phyloP scores from a whole-genome alignment of 2,113 vertebrate species.

The Pelvicachromis taeniatus region DNA sequence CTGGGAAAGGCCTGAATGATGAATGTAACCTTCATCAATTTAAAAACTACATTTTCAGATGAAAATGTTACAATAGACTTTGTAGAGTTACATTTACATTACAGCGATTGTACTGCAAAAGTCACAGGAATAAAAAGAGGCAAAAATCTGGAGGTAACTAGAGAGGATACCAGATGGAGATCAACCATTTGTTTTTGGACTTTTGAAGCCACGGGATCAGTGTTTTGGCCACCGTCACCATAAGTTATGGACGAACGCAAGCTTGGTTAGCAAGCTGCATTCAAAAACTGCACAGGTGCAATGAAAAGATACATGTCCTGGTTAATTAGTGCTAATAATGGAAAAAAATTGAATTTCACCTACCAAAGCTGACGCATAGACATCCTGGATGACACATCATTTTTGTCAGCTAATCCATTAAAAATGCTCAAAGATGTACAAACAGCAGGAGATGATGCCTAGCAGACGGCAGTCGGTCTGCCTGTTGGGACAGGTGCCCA shows the following conservation, averaged over 20 bases:
- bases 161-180: not conserved
- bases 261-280: not conserved
- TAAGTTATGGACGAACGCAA: not conserved
- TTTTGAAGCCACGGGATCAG: not conserved
- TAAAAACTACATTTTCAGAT: not conserved
- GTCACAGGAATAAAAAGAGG: not conserved
- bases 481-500: not conserved
- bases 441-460: not conserved
- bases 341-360: not conserved
- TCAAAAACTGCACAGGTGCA: not conserved
- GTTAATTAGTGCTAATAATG: not conserved
- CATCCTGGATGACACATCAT: not conserved
- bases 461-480: not conserved
- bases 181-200: not conserved
- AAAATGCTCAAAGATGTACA: not conserved
- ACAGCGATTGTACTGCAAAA: not conserved
- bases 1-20: constrained; percentile 17
- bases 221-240: not conserved
- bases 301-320: not conserved
- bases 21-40: constrained; percentile 4
- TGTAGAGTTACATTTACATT: not conserved
- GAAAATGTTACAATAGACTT: not conserved
- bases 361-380: not conserved
- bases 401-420: not conserved
- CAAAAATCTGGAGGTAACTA: not conserved